A percentile compares a stretch with the other conserved stretches of the same genome.
Conservation (phyloP, 2,888 invertebrate species). For the Platynereis dumerilii region DNA sequence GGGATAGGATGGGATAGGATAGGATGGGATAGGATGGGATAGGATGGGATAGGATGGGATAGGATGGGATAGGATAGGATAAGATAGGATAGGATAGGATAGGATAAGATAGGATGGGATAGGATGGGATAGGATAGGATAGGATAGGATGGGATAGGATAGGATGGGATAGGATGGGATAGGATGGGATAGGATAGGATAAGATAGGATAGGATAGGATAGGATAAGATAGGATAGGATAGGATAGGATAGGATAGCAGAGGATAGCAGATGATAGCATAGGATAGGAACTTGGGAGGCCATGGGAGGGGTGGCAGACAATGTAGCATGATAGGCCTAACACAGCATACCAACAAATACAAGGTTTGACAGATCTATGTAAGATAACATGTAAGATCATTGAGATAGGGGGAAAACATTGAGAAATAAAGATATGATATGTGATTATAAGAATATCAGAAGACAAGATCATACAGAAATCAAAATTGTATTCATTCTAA, state of each 20-base stretch:
- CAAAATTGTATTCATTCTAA: too few species aligned
- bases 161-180: slow-evolving; percentile 13
- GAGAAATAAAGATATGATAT: too few species aligned
- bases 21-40: slow-evolving; percentile 2
- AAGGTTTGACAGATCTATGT: too few species aligned
- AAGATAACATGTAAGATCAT: too few species aligned
- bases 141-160: slow-evolving; percentile 15
- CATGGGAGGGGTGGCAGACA: too few species aligned
- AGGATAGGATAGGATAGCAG: background rate
- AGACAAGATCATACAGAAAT: too few species aligned
- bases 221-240: slow-evolving; percentile 12
- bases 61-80: slow-evolving; percentile 4
- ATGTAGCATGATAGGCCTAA: too few species aligned
- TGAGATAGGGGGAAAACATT: too few species aligned
- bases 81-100: slow-evolving; percentile 4
- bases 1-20: slow-evolving; percentile 3
- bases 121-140: slow-evolving; percentile 18
- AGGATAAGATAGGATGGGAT: slow-evolving; percentile 12
- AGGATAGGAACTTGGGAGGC: too few species aligned
- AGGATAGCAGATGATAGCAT: background rate
- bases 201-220: slow-evolving; percentile 11
- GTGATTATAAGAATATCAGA: too few species aligned
- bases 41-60: background rate
- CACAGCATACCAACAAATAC: too few species aligned
- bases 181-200: slow-evolving; percentile 17